phyloP scores from a whole-genome alignment of 2,888 invertebrate genomes.

The Helobdella robusta region DNA sequence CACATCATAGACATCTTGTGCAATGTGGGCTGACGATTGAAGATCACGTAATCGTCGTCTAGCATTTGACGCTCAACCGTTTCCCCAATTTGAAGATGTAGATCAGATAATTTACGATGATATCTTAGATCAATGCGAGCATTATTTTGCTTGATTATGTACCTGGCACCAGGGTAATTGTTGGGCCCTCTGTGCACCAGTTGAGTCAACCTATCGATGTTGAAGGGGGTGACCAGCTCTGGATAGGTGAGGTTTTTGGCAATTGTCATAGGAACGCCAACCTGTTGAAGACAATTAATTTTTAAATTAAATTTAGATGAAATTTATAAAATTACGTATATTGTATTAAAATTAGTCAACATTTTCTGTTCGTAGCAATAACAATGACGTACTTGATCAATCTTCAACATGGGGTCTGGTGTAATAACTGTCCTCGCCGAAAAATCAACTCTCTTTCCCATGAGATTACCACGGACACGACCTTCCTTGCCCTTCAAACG shows the following conservation, averaged over 20 bases:
- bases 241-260: slow-evolving; percentile 98
- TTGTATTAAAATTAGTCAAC: no score
- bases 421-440: slow-evolving; percentile 87
- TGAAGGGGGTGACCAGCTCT: slow-evolving; percentile 97
- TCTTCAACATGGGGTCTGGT: slow-evolving; percentile 61
- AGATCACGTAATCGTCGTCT: slow-evolving; percentile 94
- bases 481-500: slow-evolving; percentile 95
- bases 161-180: slow-evolving; percentile 98
- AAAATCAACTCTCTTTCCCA: slow-evolving; percentile 99
- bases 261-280: slow-evolving; percentile 92
- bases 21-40: slow-evolving; percentile 97
- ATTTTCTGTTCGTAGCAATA: no score
- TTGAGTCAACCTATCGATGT: slow-evolving; percentile 80
- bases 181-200: slow-evolving; percentile 90
- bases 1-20: slow-evolving; percentile 99
- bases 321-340: no score
- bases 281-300: slow-evolving; percentile 73
- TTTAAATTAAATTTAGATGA: no score
- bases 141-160: slow-evolving; percentile 95
- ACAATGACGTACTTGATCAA: slow-evolving; percentile 64
- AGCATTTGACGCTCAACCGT: slow-evolving; percentile 88
- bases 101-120: slow-evolving; percentile 71
- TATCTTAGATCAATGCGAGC: slow-evolving; percentile 95
- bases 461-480: slow-evolving; percentile 92
- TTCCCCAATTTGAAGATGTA: slow-evolving; percentile 48